Evolutionary conservation across 2,113 vertebrate species (phyloP).

Genomic region (Morone saxatilis): DNA sequence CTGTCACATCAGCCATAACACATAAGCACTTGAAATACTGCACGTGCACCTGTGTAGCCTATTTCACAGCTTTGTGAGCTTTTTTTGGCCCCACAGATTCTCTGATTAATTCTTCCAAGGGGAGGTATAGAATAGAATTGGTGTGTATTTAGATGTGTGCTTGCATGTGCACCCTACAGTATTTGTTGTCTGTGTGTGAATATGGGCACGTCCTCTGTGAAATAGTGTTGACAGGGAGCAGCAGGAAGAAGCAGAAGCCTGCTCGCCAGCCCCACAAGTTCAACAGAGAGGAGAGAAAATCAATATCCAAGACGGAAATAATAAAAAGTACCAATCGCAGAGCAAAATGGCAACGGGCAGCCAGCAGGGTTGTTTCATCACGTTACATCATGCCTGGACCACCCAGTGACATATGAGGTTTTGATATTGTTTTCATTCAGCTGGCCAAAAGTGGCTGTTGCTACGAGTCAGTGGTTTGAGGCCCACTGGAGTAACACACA

Average conservation of each 20-base stretch:
- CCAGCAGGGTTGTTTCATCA: conserved; percentile 41
- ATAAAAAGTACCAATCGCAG: conserved; percentile 58
- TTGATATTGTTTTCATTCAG: conserved; percentile 51
- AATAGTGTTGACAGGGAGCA: conserved; percentile 43
- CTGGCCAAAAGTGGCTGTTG: conserved; percentile 20
- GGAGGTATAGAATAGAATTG: neutral
- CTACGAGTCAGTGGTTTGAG: neutral
- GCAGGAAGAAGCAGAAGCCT: conserved; percentile 39
- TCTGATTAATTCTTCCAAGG: conserved; percentile 28
- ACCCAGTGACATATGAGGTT: conserved; percentile 48
- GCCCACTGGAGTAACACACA: neutral
- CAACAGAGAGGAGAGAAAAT: conserved; percentile 65
- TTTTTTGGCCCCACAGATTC: conserved; percentile 5
- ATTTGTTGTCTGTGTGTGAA: neutral
- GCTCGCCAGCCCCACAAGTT: conserved; percentile 42
- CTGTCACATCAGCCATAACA: conserved; percentile 12
- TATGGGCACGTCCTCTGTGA: conserved; percentile 27
- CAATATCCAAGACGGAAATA: conserved; percentile 65
- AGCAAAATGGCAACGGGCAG: conserved; percentile 51
- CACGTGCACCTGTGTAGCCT: neutral
- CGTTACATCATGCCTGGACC: conserved; percentile 47
- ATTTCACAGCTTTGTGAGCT: conserved; percentile 20
- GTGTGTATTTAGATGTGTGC: neutral
- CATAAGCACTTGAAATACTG: conserved; percentile 2
- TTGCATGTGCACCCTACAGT: neutral